Evolutionary conservation across 2,888 invertebrate genomes (phyloP).

Genomic region (Andrena chrysosceles): DNA sequence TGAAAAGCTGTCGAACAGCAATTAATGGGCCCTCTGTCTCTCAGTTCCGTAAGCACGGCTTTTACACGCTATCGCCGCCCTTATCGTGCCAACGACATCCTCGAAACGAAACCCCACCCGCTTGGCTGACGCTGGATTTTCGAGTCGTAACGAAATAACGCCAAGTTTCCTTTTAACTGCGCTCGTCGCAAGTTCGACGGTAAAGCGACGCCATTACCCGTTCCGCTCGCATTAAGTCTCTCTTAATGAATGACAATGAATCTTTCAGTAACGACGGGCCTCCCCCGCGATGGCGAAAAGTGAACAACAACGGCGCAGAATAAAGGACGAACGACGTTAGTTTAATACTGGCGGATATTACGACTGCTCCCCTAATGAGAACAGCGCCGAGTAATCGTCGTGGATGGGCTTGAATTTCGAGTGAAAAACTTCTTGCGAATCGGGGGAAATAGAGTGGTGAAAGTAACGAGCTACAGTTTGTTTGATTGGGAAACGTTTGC

Average conservation of each 20-base stretch:
- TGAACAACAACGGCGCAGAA: constrained; percentile 7
- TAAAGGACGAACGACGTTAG: constrained; percentile 25
- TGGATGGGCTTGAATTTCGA: constrained; percentile 3
- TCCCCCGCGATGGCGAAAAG: constrained; percentile 8
- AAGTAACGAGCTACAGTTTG: neutral
- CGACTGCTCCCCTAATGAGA: constrained; percentile 26
- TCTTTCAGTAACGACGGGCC: constrained; percentile 34
- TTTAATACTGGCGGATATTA: constrained; percentile 21
- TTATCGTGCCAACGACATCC: neutral
- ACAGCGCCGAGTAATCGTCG: constrained; percentile 17
- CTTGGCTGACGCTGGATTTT: neutral
- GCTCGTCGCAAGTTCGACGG: constrained; percentile 28
- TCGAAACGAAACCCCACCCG: neutral
- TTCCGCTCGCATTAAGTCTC: constrained; percentile 18
- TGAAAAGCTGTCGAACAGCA: constrained; percentile 37
- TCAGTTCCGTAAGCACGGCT: neutral
- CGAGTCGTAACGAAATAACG: constrained; percentile 25
- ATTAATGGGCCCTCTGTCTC: constrained; percentile 24
- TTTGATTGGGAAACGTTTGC: neutral
- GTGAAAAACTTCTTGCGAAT: neutral
- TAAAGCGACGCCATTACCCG: constrained; percentile 24
- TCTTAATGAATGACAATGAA: constrained; percentile 55
- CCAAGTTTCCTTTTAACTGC: neutral
- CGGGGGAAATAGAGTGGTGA: neutral
- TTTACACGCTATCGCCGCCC: neutral